These are phyloP conservation scores for Elegia similella DNA, from an alignment of 2,888 invertebrate genomes.

Conservation along the genomic window DNA sequence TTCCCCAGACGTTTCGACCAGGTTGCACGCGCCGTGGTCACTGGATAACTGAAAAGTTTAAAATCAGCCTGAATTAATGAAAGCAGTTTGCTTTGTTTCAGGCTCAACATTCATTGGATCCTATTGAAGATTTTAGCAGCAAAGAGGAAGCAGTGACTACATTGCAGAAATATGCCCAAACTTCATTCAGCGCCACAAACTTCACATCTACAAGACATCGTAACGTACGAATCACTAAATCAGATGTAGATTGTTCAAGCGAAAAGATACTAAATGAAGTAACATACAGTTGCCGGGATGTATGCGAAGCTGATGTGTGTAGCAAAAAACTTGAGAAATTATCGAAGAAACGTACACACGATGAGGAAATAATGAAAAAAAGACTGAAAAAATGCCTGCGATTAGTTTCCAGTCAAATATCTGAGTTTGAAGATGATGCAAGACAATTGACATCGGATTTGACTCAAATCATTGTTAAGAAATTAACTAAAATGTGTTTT, in stretches of 20 bases:
- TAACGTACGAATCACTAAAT: not conserved
- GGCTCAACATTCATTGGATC: constrained; percentile 6
- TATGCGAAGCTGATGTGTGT: constrained; percentile 17
- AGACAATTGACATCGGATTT: constrained; percentile 29
- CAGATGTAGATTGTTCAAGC: not conserved
- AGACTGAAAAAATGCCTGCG: constrained; percentile 36
- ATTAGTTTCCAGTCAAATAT: constrained; percentile 25
- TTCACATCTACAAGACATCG: not conserved
- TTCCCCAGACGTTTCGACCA: no score
- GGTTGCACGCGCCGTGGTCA: no score
- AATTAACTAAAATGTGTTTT: constrained; percentile 23
- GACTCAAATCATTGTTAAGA: constrained; percentile 29
- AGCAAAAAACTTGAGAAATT: constrained; percentile 28
- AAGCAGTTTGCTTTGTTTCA: constrained; percentile 28
- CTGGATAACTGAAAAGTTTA: no score
- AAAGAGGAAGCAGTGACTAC: not conserved
- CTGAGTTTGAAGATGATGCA: constrained; percentile 27
- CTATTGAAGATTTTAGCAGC: not conserved
- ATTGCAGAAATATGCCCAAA: not conserved
- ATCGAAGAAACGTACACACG: not conserved
- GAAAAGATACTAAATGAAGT: not conserved
- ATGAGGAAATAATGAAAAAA: constrained; percentile 31
- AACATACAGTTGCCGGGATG: not conserved
- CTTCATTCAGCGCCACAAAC: not conserved
- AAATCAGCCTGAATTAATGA: constrained; percentile 21